These are phyloP conservation scores for Drosophila merina DNA, from an alignment of 2,888 invertebrate genomes.

Conservation along the genomic window DNA sequence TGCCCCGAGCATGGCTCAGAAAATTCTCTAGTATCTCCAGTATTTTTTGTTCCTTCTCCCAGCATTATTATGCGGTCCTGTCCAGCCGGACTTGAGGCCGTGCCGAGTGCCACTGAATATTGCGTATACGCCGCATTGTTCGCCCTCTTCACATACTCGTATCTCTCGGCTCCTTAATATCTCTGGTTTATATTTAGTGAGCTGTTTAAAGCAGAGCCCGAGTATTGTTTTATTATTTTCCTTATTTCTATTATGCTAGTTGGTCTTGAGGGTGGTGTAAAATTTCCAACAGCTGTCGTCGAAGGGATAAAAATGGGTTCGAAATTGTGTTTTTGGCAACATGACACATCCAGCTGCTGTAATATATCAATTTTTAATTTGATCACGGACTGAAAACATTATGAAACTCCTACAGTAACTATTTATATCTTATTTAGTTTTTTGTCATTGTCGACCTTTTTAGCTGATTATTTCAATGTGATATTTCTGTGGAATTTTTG, in stretches of 20 bases:
- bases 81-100: conserved; percentile 17
- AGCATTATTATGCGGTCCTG: conserved; percentile 27
- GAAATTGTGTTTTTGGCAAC: conserved; percentile 41
- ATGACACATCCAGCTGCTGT: conserved; percentile 56
- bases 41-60: conserved; percentile 4
- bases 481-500: conserved; percentile 13
- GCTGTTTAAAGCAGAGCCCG: conserved; percentile 17
- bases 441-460: neutral
- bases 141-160: neutral
- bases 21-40: neutral
- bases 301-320: conserved; percentile 20
- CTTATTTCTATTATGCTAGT: conserved; percentile 16
- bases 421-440: neutral
- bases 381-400: neutral
- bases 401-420: too few species aligned
- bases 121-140: conserved; percentile 58
- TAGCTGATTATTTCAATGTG: conserved; percentile 27
- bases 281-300: conserved; percentile 31
- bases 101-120: conserved; percentile 19
- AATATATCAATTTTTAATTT: conserved; percentile 34
- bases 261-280: conserved; percentile 22
- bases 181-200: conserved; percentile 20
- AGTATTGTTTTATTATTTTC: conserved; percentile 26
- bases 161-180: conserved; percentile 25
- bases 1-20: conserved; percentile 15